Evolutionary conservation across 2,888 invertebrate genomes (phyloP), one percentile per base, ranked within the genome.

Genomic region (Nipponacmea schrenckii): DNA sequence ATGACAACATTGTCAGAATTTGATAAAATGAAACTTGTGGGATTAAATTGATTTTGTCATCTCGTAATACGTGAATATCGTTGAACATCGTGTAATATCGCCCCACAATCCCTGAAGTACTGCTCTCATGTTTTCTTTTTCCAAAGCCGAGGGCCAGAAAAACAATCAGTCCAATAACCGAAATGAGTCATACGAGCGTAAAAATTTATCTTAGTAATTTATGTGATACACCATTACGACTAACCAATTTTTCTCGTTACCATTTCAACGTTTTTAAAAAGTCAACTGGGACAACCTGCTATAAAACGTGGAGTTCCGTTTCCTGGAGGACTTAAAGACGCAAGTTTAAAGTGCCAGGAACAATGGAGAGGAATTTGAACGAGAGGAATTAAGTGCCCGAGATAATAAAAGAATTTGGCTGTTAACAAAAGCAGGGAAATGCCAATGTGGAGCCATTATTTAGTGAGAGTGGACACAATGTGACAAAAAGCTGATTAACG

Each of bases 371-470:
- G 27, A 64, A 64, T 27, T 64, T 17, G 31, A 27, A 20, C 27
- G 64, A 64, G 64, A 64, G 24, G 20, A 31, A 68, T 62, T 31
- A 12, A 56, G 68, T 44, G 62, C 56, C 24, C 45, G n/a, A 62
- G 44, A 62, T 39, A 68, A 20, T 62, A 20, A 24, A 45, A 62
- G 24, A 62, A n/a, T 62, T 20, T 44, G 62, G 62, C 12, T 46
- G 48, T 26, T 68, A 56, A 68, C 56, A 68, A 48, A 62, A 26
- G 17, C 20, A 39, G 20, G 4, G 50, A 56, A 62, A 17, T 27
- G 39, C 46, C 14, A 4, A 48, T 46, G 27, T 20, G 45, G 45
- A 20, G 46, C 26, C 4, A 50, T 26, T 24, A 46, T 66, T 27
- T 66, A 46, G 46, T 20, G 48, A 46, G 46, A 7, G 66, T 31